Evolutionary conservation across 2,113 vertebrate genomes (phyloP).

Genomic region (Candoia aspera): DNA sequence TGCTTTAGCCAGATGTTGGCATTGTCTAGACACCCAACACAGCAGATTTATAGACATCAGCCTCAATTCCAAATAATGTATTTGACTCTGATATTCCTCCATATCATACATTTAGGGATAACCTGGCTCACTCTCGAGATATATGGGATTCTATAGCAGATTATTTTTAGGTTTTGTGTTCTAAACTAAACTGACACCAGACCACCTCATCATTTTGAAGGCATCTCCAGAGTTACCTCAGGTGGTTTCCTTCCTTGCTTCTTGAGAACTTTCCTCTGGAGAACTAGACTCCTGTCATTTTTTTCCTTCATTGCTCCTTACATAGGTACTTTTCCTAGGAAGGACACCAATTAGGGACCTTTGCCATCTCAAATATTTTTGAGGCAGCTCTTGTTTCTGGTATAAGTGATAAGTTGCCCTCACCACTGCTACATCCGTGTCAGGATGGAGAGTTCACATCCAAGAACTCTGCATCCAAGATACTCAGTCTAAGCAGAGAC

Average conservation of each 20-base stretch:
- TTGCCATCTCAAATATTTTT: background rate
- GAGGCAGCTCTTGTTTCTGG: background rate
- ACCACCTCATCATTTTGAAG: background rate
- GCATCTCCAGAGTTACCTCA: background rate
- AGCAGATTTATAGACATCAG: background rate
- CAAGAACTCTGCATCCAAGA: background rate
- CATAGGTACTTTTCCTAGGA: background rate
- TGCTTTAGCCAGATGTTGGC: background rate
- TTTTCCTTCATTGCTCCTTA: background rate
- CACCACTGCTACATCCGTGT: background rate
- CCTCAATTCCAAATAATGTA: background rate
- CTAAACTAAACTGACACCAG: background rate
- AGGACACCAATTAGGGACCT: background rate
- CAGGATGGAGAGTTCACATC: background rate
- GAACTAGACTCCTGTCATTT: background rate
- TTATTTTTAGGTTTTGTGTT: background rate
- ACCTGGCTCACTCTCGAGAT: background rate
- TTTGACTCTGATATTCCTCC: background rate
- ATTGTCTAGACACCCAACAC: background rate
- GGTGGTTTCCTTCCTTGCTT: background rate
- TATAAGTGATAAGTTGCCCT: background rate
- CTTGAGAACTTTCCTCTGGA: background rate
- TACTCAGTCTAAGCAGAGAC: background rate
- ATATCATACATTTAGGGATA: background rate
- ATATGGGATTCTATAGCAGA: background rate